Evolutionary conservation across 2,888 invertebrate species (phyloP), one percentile per base, ranked within the genome.

Genomic region (Polia nebulosa): DNA sequence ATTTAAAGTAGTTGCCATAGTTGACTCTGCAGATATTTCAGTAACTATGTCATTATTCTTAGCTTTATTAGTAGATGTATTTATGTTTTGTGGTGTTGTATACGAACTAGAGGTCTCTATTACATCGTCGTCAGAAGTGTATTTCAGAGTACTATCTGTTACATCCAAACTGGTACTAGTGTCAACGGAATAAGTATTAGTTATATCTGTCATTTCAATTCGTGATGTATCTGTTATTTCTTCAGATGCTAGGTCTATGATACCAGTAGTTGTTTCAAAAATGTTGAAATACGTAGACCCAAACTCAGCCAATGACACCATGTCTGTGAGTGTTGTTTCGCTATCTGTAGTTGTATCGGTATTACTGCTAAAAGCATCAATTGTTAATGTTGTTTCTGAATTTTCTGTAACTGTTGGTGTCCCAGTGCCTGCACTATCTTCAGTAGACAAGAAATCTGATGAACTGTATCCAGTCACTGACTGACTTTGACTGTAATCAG

Each of bases 311-410:
- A 68, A 72, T 49, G 69, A 32, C 32, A 20, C 15, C 11, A 68
- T 59, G 20, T 78, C 44, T 45, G 78, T 78, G 6, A 71, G 25
- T 2, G 81, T 77, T 17, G 56, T 72, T 36, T 69, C 66, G 7
- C 45, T 47, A 39, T 74, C 72, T 3, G 77, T 72, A 27, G 65
- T 74, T 22, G 63, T 56, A 22, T 81, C 76, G 52, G 61, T 78
- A n/a, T 55, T 20, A 47, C 41, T 58, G 17, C 20, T 66, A 3
- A n/a, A 56, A 56, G 51, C 55, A 15, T 63, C 72, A 34, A 51
- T 39, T 25, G 49, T 53, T 20, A 55, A 47, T 36, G 61, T 17
- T 6, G 29, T 56, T 73, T 73, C 45, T 36, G 62, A 27, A 61
- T 22, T 67, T 17, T 47, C 53, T 22, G 34, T 39, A 25, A 41